These are phyloP conservation scores for Slavum lentiscoides DNA, from an alignment of 2,888 invertebrate genomes.

Conservation along the genomic window DNA sequence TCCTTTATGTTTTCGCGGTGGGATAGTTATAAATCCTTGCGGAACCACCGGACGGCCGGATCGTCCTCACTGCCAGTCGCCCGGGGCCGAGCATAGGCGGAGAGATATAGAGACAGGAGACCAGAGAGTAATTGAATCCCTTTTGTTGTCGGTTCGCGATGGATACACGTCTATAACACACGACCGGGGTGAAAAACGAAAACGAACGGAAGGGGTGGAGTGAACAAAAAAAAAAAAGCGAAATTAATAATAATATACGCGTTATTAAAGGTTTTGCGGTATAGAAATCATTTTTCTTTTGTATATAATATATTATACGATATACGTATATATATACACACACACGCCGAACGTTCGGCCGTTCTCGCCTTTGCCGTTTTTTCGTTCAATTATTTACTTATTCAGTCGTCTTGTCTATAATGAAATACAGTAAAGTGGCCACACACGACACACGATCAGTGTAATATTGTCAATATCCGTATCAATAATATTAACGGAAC, in stretches of 20 bases:
- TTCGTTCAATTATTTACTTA: neutral
- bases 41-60: neutral
- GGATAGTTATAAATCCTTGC: slow-evolving; percentile 42
- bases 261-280: slow-evolving; percentile 46
- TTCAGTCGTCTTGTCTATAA: too few relatives aligned
- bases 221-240: too few relatives aligned
- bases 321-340: neutral
- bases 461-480: too few relatives aligned
- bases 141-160: slow-evolving; percentile 44
- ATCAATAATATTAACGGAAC: too few relatives aligned
- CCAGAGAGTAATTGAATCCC: slow-evolving; percentile 31
- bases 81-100: too few relatives aligned
- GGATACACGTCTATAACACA: slow-evolving; percentile 44
- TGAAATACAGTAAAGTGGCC: too few relatives aligned
- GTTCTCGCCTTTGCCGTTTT: neutral
- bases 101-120: too few relatives aligned
- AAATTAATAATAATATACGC: slow-evolving; percentile 13
- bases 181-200: neutral
- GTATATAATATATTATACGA: neutral
- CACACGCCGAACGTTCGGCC: too few relatives aligned
- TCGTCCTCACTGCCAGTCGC: too few relatives aligned
- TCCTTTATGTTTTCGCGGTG: slow-evolving; percentile 42
- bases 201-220: neutral
- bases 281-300: slow-evolving; percentile 28
- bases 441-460: too few relatives aligned